A percentile compares a stretch with the other conserved stretches of the same genome.
These are phyloP conservation scores for Ardeotis arabs DNA, from an alignment of 2,113 vertebrate genomes.

Conservation along the genomic window DNA sequence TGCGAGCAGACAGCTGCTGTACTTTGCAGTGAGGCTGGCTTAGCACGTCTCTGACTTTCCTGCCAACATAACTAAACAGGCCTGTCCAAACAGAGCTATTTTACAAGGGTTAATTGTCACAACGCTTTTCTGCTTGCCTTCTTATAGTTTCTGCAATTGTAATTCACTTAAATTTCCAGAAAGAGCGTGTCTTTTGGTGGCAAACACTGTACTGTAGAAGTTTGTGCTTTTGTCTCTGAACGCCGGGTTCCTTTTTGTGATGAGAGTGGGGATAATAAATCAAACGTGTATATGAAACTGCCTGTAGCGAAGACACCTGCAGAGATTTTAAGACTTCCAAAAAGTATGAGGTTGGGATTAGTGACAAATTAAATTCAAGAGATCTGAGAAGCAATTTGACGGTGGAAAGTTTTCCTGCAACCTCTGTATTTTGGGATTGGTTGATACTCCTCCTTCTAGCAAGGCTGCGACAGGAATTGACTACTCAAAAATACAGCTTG, in stretches of 20 bases:
- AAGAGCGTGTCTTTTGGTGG: not conserved
- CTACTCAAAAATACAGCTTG: not conserved
- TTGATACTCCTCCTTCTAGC: not conserved
- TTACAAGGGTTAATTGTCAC: slow-evolving; percentile 57
- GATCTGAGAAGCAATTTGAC: not conserved
- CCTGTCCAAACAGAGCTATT: slow-evolving; percentile 58
- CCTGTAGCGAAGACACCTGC: slow-evolving; percentile 45
- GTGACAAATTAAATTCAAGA: not conserved
- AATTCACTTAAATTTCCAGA: not conserved
- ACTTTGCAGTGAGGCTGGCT: slow-evolving; percentile 18
- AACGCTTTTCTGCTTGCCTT: slow-evolving; percentile 25
- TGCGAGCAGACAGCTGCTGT: slow-evolving; percentile 56
- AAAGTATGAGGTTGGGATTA: not conserved
- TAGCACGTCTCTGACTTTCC: slow-evolving; percentile 17
- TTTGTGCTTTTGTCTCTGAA: not conserved
- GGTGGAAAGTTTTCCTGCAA: not conserved
- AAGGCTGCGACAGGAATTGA: not conserved
- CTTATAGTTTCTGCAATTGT: not conserved
- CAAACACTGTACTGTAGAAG: not conserved
- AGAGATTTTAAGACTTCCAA: slow-evolving; percentile 1
- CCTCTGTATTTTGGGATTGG: not conserved
- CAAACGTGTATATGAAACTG: not conserved
- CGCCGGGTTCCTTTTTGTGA: not conserved
- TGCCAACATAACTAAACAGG: slow-evolving; percentile 56
- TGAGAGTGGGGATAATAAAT: not conserved